Conservation (phyloP, 2,113 vertebrate species). For the Acanthisitta chloris region DNA sequence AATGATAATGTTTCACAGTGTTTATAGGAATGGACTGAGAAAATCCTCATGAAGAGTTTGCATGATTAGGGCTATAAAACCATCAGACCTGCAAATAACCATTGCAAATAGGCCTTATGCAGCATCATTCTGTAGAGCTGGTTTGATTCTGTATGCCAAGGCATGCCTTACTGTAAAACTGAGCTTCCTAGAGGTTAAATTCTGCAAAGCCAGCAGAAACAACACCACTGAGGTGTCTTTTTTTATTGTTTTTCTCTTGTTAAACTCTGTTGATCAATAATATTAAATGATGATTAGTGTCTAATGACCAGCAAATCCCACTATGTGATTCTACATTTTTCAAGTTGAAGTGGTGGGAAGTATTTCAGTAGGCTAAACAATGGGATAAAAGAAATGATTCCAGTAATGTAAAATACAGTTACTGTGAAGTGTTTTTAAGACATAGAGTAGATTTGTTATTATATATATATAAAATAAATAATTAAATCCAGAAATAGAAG, state of each 20-base stretch:
- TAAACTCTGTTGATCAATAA: background rate
- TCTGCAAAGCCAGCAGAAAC: background rate
- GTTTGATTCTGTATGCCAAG: background rate
- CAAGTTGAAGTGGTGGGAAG: background rate
- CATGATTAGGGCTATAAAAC: background rate
- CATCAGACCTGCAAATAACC: background rate
- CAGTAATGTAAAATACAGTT: background rate
- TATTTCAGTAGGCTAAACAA: background rate
- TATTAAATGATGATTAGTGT: background rate
- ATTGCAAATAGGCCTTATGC: background rate
- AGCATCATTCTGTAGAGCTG: background rate
- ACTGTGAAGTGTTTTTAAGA: background rate
- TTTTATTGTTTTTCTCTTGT: background rate
- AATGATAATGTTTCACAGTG: background rate
- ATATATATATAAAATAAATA: background rate
- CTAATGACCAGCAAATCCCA: background rate
- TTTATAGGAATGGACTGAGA: background rate
- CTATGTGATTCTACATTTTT: background rate
- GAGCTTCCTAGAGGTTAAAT: background rate
- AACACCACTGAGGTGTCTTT: background rate
- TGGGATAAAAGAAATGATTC: accelerated
- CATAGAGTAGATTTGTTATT: background rate
- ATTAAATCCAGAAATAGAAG: background rate
- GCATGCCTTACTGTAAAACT: background rate
- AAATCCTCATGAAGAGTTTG: background rate